phyloP scores from a whole-genome alignment of 2,113 vertebrate genomes.

The Mionectes macconnelli region DNA sequence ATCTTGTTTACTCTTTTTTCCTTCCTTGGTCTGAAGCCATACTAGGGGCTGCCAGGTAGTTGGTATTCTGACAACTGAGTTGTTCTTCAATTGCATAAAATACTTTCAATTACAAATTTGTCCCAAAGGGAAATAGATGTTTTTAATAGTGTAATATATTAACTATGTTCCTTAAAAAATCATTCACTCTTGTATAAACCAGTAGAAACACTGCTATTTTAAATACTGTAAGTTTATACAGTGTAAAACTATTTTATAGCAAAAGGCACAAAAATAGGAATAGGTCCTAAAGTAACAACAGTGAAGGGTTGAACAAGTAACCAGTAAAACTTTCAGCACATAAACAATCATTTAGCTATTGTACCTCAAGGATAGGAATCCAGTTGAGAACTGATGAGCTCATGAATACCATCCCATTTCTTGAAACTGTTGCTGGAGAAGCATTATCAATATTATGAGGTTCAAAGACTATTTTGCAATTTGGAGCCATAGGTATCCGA shows the following conservation, averaged over 20 bases:
- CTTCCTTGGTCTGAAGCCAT: not conserved
- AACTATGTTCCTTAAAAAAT: not conserved
- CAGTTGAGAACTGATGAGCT: slow-evolving; percentile 93
- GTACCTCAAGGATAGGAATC: slow-evolving; percentile 93
- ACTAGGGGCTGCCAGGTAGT: not conserved
- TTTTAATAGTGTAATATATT: not conserved
- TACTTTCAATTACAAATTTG: not conserved
- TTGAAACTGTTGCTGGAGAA: slow-evolving; percentile 94
- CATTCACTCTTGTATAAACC: not conserved
- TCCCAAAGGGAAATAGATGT: not conserved
- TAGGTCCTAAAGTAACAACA: not conserved
- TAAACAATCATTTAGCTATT: not conserved
- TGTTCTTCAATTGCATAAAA: not conserved
- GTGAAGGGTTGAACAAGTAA: not conserved
- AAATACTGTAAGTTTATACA: not conserved
- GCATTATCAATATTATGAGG: slow-evolving; percentile 97
- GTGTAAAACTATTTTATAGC: not conserved
- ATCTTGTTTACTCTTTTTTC: not conserved
- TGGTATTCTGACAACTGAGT: not conserved
- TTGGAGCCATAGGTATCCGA: slow-evolving; percentile 94
- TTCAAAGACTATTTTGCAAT: slow-evolving; percentile 95
- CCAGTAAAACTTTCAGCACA: not conserved
- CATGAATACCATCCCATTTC: slow-evolving; percentile 99
- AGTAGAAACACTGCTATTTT: not conserved
- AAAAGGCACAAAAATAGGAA: not conserved